These are phyloP conservation scores for Tamias sibiricus DNA, from an alignment of 2,113 vertebrate species.

Conservation along the genomic window DNA sequence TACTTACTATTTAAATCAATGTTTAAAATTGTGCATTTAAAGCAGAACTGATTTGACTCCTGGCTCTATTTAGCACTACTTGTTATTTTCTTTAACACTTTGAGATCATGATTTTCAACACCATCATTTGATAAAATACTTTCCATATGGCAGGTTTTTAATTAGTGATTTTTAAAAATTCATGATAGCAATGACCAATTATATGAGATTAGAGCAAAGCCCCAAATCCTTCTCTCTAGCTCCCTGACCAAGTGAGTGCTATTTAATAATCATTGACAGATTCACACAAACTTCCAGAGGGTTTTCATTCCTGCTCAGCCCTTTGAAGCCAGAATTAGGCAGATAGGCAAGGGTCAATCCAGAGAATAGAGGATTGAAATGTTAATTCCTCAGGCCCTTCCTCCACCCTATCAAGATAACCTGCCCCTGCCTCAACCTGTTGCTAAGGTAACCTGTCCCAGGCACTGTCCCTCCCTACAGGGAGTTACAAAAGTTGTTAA, in stretches of 20 bases:
- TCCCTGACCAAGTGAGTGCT: neutral
- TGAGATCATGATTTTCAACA: neutral
- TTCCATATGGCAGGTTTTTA: neutral
- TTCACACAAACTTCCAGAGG: neutral
- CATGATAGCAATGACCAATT: neutral
- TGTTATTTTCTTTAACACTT: neutral
- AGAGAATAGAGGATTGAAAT: no score
- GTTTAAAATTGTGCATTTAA: neutral
- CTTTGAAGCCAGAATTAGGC: neutral
- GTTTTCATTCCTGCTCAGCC: neutral
- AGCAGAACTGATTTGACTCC: neutral
- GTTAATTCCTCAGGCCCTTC: no score
- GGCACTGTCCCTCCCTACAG: no score
- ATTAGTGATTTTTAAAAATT: neutral
- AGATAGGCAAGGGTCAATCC: no score
- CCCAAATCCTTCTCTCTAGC: neutral
- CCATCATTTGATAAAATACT: neutral
- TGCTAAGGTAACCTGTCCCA: no score
- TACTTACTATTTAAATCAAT: neutral
- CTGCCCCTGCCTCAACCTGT: no score
- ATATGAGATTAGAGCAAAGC: neutral
- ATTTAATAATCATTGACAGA: neutral
- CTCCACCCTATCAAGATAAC: no score
- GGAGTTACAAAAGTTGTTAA: no score
- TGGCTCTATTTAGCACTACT: neutral